Evolutionary conservation across 2,113 vertebrate species (phyloP).

Genomic region (Cynopterus brachyotis): DNA sequence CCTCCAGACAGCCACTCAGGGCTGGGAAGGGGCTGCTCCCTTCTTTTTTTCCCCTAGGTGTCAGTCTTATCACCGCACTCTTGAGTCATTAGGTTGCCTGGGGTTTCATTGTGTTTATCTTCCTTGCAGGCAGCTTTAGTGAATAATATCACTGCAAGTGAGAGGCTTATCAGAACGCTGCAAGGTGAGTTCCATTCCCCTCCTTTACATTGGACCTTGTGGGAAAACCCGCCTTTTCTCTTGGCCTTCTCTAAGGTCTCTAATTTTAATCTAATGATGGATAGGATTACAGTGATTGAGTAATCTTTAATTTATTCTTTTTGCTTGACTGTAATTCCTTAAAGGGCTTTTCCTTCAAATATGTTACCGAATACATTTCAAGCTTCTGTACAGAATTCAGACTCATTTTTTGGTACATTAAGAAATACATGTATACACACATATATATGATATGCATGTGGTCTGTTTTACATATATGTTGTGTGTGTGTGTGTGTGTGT

Average conservation of each 20-base stretch:
- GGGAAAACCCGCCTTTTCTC: background rate
- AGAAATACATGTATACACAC: background rate
- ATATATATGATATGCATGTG: background rate
- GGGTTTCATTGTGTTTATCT: slow-evolving; percentile 19
- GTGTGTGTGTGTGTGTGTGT: background rate
- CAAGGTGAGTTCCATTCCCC: slow-evolving; percentile 52
- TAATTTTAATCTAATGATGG: background rate
- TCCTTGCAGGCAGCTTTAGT: slow-evolving; percentile 63
- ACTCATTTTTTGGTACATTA: background rate
- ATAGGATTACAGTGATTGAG: background rate
- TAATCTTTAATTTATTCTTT: background rate
- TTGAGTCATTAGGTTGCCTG: background rate
- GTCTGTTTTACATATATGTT: background rate
- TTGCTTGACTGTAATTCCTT: background rate
- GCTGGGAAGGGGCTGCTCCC: rapidly evolving
- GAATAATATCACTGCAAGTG: slow-evolving; percentile 67
- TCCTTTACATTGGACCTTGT: background rate
- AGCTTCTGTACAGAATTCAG: background rate
- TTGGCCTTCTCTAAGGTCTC: background rate
- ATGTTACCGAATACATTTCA: background rate
- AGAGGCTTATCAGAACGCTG: slow-evolving; percentile 67
- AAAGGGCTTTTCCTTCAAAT: background rate
- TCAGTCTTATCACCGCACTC: background rate
- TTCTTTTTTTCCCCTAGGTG: background rate
- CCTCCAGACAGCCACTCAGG: background rate